These are phyloP conservation scores for Tetramorium alpestre DNA, from an alignment of 1,140 invertebrate species.

Conservation along the genomic window DNA sequence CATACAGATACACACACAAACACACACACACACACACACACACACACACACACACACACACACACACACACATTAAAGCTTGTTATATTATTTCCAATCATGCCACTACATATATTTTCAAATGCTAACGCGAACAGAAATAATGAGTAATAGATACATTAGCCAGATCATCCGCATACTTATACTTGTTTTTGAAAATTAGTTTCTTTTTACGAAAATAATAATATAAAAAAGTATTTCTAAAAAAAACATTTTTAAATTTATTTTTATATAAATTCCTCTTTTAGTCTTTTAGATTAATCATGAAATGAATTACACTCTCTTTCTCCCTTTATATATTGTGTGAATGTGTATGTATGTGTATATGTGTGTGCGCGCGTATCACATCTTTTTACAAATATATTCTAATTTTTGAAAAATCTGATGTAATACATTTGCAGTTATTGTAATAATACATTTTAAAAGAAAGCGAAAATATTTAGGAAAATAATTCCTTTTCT, in stretches of 20 bases:
- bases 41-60: background rate
- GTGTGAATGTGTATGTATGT: background rate
- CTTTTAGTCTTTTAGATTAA: background rate
- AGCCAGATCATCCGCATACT: background rate
- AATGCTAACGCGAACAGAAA: background rate
- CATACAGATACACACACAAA: too few relatives aligned
- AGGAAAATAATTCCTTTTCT: background rate
- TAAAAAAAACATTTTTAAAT: background rate
- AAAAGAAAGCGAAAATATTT: background rate
- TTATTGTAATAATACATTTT: background rate
- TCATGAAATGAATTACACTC: background rate
- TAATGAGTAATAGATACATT: background rate
- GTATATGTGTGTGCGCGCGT: too few relatives aligned
- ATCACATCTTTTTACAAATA: too few relatives aligned
- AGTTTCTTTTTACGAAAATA: constrained; percentile 45
- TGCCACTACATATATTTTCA: background rate
- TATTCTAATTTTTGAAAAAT: background rate
- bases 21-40: too few relatives aligned
- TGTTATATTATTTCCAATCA: background rate
- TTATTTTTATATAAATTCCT: background rate
- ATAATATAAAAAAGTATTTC: background rate
- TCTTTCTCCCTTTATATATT: background rate
- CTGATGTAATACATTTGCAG: background rate
- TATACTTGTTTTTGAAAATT: background rate
- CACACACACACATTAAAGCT: background rate